Evolutionary conservation across 1,140 invertebrate species (phyloP).

Genomic region (Solen grandis): DNA sequence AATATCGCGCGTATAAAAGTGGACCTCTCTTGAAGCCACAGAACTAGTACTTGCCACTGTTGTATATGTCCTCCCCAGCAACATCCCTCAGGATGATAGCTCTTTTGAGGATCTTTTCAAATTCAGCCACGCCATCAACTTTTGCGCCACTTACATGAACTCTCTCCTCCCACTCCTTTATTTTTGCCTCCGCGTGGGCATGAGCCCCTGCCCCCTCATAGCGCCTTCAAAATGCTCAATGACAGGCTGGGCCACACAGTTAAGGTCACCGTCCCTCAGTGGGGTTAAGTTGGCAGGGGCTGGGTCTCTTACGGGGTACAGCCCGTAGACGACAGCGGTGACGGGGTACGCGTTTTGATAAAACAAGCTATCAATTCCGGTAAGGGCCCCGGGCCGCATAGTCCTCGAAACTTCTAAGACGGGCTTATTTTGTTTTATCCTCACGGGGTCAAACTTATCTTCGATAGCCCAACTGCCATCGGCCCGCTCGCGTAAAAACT

Average conservation of each 20-base stretch:
- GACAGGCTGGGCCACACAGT: no score
- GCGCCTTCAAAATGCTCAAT: conserved; percentile 17
- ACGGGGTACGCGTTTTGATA: no score
- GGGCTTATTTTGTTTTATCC: neutral
- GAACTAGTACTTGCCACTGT: no score
- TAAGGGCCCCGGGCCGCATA: neutral
- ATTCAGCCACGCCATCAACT: neutral
- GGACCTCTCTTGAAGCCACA: conserved; percentile 29
- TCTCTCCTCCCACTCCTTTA: conserved; percentile 16
- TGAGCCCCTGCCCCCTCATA: conserved; percentile 32
- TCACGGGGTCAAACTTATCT: conserved; percentile 15
- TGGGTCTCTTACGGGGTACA: conserved; percentile 24
- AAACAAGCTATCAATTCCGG: no score
- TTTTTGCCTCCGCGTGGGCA: neutral
- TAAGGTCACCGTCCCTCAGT: no score
- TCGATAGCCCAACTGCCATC: neutral
- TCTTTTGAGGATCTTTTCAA: conserved; percentile 27
- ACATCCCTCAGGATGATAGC: conserved; percentile 36
- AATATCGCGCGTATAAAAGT: neutral
- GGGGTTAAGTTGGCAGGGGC: no score
- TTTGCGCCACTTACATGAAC: conserved; percentile 23
- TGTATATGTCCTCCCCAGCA: no score
- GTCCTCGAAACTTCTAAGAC: neutral
- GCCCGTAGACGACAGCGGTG: conserved; percentile 39
- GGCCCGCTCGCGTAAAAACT: no score